Conservation (phyloP, 2,888 invertebrate genomes). For the Lycaena phlaeas region DNA sequence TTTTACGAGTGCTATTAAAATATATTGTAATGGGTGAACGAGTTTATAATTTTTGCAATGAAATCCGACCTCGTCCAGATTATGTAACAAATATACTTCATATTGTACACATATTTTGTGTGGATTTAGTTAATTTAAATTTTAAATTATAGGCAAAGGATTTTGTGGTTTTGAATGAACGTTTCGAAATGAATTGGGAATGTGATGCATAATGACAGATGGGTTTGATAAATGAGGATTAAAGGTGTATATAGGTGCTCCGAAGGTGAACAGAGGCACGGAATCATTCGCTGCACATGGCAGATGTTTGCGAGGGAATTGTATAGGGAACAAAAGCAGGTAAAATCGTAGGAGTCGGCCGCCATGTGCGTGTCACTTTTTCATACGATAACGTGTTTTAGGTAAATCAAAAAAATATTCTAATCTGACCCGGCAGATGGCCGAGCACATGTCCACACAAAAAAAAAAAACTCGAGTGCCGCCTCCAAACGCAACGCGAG, state of each 20-base stretch:
- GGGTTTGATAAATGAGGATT: slow-evolving; percentile 16
- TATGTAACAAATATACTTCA: slow-evolving; percentile 50
- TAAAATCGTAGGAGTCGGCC: slow-evolving; percentile 45
- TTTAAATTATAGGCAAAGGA: not conserved
- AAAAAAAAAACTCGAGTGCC: slow-evolving; percentile 32
- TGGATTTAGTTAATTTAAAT: not conserved
- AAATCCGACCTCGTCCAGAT: slow-evolving; percentile 37
- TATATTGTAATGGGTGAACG: slow-evolving; percentile 32
- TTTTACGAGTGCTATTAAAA: slow-evolving; percentile 24
- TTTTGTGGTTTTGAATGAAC: not conserved
- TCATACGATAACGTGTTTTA: slow-evolving; percentile 55
- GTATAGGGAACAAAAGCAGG: slow-evolving; percentile 65
- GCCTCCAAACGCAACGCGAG: slow-evolving; percentile 17
- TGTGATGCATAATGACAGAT: slow-evolving; percentile 3
- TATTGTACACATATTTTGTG: not conserved
- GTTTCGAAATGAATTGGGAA: not conserved
- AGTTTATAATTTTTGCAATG: slow-evolving; percentile 41
- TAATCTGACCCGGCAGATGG: slow-evolving; percentile 69
- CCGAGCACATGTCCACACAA: slow-evolving; percentile 51
- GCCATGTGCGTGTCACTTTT: slow-evolving; percentile 71
- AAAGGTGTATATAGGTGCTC: slow-evolving; percentile 16
- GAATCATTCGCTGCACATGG: slow-evolving; percentile 45
- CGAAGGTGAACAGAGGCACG: slow-evolving; percentile 27
- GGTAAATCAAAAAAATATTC: slow-evolving; percentile 45
- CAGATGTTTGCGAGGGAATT: slow-evolving; percentile 61